Conservation (phyloP, 2,888 invertebrate species). For the Rhimphoctona megacephalus region DNA sequence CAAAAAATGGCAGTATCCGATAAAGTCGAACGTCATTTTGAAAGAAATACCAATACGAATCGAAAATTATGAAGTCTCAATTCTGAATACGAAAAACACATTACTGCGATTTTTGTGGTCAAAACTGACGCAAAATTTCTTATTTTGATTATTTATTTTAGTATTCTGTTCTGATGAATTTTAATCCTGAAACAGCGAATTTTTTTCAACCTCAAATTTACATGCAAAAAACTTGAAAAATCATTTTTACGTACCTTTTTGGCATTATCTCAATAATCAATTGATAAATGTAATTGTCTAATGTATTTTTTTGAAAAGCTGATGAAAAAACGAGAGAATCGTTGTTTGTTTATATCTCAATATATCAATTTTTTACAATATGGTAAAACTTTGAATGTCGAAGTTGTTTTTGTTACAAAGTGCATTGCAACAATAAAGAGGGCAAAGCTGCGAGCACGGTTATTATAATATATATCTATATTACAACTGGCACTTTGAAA, state of each 20-base stretch:
- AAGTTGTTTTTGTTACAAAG: background rate
- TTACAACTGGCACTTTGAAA: slow-evolving; percentile 1
- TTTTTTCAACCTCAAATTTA: too few species aligned
- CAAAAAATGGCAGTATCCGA: too few species aligned
- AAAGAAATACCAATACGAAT: too few species aligned
- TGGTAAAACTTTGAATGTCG: background rate
- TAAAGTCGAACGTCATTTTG: too few species aligned
- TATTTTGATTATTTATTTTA: too few species aligned
- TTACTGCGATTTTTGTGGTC: too few species aligned
- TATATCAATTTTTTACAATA: background rate
- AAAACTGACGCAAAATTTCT: too few species aligned
- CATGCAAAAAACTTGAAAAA: too few species aligned
- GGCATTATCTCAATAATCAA: background rate
- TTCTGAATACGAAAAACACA: too few species aligned
- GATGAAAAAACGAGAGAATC: background rate
- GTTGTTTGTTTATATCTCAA: background rate
- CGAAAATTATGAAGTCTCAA: too few species aligned
- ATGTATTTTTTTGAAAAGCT: background rate
- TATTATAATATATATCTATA: background rate
- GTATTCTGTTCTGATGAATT: too few species aligned
- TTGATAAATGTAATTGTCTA: background rate
- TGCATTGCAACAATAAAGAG: background rate
- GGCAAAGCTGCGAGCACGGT: background rate
- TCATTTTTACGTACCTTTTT: background rate
- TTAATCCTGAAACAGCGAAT: too few species aligned